Base-by-base conservation (phyloP, 1,140 invertebrate genomes). In the Conus betulinus region DNA sequence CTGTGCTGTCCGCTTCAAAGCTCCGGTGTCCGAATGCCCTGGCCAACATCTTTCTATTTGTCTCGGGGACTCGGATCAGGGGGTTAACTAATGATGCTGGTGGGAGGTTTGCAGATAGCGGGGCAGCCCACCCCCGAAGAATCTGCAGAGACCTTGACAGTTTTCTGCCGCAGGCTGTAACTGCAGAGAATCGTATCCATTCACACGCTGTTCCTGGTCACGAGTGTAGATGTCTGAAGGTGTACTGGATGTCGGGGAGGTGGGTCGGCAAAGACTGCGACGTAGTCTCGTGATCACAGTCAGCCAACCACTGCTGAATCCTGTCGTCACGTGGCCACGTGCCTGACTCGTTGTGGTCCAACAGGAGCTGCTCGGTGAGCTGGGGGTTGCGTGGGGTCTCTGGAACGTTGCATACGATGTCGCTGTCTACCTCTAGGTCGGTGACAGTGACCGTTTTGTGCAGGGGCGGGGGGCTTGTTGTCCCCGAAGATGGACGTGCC, bases 241-340 rank as follows among this genome's bases (percentile, higher is more conserved):
- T 71, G 17, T 71, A 71, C 67, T 71, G 13, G 67, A 71, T 71
- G 67, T 71, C 67, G 8, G 78, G 78, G 2, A 81, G 78, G 20
- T 81, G 78, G 3, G 51, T 81, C 51, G 78, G 78, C 51, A 81
- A n/a, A 81, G 52, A 81, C 78, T 81, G 78, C 5, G 78, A 81
- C 11, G 15, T 53, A 39, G 78, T 81, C 51, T 81, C 78, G 11
- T 81, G 27, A 51, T 81, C 78, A 23, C 78, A 81, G 11, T 81
- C 78, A 8, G 78, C 5, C 78, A 81, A 23, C 78, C 78, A 81
- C 78, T 81, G 78, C 2, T 25, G 7, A n/a, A 81, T 81, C 51
- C 78, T 52, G 23, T 81, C 78, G 51, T 81, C 78, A 20, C 78
- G 78, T 52, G 78, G 53, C 78, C 78, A 81, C 39, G 78, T 6